Evolutionary conservation across 2,888 invertebrate genomes (phyloP), one percentile per base, ranked within the genome.

Genomic region (Lysandra coridon): DNA sequence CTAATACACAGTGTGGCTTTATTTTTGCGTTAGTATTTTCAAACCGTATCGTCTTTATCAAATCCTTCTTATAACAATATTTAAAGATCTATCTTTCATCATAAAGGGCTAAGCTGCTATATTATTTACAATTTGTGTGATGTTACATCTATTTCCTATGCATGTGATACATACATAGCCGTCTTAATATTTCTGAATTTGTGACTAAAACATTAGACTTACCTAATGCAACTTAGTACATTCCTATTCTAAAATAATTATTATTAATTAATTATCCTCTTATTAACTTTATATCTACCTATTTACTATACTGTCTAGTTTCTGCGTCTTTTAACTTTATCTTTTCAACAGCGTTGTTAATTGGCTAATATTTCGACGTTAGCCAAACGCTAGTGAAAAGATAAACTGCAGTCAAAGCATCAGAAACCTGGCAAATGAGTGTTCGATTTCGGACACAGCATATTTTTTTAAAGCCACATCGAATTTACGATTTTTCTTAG

Each of bases 401-500:
- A 53, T 53, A 53, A 57, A 12, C 53, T 17, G 14, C 57, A 17
- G 57, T 57, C 14, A 57, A 57, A 57, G 17, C 57, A 17, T 57
- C 57, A 57, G 57, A 57, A 57, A 57, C 57, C 17, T 4, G 17
- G 37, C 53, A 40, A 78, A 62, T 62, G 62, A 49, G 44, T 17
- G 23, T 60, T 33, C n/a, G 60, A 37, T 17, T 33, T 40, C 12
- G 14, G n/a, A 78, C 30, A 78, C 73, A 78, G n/a, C 1, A 53
- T 78, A 53, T 53, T 57, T 62, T 73, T 37, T 60, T 23, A 80
- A 78, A 69, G 78, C 79, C 82, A 82, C 82, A 82, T 82, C 82
- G 81, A 82, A 82, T 82, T 82, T 82, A 82, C 80, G 78, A 80
- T 80, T 80, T 73, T n/a, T 60, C 57, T 78, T 44, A 57, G 73